These are phyloP conservation scores for Microtus oregoni DNA, from an alignment of 2,113 vertebrate genomes.

Conservation along the genomic window DNA sequence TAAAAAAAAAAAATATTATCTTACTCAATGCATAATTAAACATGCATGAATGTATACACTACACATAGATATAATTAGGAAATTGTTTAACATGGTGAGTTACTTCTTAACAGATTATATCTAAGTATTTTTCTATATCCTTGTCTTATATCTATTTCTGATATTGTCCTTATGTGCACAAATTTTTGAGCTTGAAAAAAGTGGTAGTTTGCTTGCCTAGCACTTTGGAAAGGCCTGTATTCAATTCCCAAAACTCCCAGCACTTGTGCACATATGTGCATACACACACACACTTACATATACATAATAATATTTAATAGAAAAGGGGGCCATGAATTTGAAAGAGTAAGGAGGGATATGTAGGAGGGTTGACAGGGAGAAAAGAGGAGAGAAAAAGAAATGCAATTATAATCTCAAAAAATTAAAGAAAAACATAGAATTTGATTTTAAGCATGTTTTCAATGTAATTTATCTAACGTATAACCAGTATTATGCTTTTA, in stretches of 20 bases:
- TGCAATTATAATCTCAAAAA: neutral
- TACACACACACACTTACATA: neutral
- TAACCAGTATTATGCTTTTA: neutral
- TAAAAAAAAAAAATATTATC: neutral
- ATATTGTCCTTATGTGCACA: neutral
- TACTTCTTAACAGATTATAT: neutral
- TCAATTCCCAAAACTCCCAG: neutral
- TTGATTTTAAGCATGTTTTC: neutral
- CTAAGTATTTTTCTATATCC: neutral
- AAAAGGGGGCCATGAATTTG: neutral
- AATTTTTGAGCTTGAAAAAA: neutral
- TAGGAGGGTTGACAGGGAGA: neutral
- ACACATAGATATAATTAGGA: neutral
- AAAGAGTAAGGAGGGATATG: neutral
- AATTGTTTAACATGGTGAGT: neutral
- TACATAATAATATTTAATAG: neutral
- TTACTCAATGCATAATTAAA: neutral
- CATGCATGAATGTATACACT: neutral
- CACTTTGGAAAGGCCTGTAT: neutral
- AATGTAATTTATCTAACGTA: neutral
- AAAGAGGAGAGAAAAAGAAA: neutral
- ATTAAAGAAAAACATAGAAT: neutral
- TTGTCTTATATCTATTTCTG: neutral
- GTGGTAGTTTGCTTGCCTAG: neutral
- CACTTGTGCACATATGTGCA: neutral